Evolutionary conservation across 2,888 invertebrate species (phyloP).

Genomic region (Limulus polyphemus): DNA sequence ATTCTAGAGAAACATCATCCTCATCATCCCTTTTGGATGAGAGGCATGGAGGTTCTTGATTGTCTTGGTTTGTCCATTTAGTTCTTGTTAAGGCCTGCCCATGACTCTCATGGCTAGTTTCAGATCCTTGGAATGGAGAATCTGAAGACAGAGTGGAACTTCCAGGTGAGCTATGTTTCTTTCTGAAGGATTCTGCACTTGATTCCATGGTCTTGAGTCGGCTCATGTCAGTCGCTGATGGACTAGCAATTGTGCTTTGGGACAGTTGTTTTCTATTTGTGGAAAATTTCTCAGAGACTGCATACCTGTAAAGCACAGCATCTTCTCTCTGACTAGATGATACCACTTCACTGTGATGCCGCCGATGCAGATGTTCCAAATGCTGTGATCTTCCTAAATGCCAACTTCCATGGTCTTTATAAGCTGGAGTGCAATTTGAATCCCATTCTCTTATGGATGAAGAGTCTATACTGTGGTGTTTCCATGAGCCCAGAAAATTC

Average conservation of each 20-base stretch:
- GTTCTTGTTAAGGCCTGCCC: background rate
- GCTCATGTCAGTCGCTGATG: too few relatives aligned
- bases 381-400: too few relatives aligned
- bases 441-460: too few relatives aligned
- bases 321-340: background rate
- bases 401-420: too few relatives aligned
- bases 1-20: background rate
- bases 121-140: background rate
- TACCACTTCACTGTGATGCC: conserved; percentile 17
- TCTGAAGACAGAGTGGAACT: background rate
- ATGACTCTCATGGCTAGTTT: conserved; percentile 2
- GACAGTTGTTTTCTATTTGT: background rate
- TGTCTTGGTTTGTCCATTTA: background rate
- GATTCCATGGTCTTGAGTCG: too few relatives aligned
- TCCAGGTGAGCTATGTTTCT: background rate
- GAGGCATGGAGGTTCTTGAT: background rate
- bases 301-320: conserved; percentile 1
- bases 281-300: conserved; percentile 1
- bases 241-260: too few relatives aligned
- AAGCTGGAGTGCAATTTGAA: too few relatives aligned
- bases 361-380: conserved; percentile 3
- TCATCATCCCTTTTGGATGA: too few relatives aligned
- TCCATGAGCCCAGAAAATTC: conserved; percentile 21
- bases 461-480: conserved; percentile 16
- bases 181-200: background rate